Conservation (phyloP, 2,113 vertebrate genomes). For the Phocoena phocoena region DNA sequence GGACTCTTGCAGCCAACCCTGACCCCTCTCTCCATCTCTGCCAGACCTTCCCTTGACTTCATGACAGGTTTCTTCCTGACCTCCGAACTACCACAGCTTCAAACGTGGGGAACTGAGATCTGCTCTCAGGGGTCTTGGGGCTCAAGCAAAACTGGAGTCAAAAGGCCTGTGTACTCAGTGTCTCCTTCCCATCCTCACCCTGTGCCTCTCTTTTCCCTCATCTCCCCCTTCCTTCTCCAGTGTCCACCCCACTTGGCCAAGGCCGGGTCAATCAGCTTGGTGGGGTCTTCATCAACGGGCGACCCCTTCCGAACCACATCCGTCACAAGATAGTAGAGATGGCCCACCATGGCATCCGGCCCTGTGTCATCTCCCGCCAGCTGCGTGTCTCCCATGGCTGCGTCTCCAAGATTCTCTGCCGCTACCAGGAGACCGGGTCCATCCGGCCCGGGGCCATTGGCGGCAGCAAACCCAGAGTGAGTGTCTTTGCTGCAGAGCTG, state of each 20-base stretch:
- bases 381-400: conserved; percentile 97
- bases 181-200: background rate
- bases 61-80: too few relatives aligned
- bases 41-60: background rate
- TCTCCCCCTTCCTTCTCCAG: conserved; percentile 76
- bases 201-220: fast-evolving
- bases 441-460: conserved; percentile 98
- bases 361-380: conserved; percentile 98
- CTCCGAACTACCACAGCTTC: background rate
- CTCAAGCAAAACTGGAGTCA: background rate
- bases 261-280: conserved; percentile 98
- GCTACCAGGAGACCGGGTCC: conserved; percentile 98
- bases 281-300: conserved; percentile 98
- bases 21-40: background rate
- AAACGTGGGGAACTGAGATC: background rate
- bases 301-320: conserved; percentile 98
- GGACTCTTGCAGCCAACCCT: fast-evolving
- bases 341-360: conserved; percentile 98
- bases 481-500: conserved; percentile 77
- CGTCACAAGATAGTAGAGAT: conserved; percentile 99
- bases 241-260: conserved; percentile 99
- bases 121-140: background rate
- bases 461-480: conserved; percentile 99
- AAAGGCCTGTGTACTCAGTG: fast-evolving
- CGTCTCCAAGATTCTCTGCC: conserved; percentile 98